phyloP scores from a whole-genome alignment of 2,797 vertebrate species.

The Apogon talboti region DNA sequence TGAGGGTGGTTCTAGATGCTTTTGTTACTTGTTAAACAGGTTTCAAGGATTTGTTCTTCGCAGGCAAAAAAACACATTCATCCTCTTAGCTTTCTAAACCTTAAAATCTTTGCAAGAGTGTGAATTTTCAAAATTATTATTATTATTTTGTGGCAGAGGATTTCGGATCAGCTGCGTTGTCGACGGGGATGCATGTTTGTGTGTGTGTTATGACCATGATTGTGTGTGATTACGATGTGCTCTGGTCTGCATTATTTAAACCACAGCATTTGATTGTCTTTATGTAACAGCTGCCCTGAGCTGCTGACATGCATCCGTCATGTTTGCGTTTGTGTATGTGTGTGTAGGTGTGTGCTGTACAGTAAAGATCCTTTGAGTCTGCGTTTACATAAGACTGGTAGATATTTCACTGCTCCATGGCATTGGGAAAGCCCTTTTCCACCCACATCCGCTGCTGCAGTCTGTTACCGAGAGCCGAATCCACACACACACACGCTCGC shows the following conservation, averaged over 20 bases:
- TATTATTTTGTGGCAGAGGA: neutral
- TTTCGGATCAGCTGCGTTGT: constrained; percentile 10
- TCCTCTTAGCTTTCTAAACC: too few relatives aligned
- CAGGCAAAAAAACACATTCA: too few relatives aligned
- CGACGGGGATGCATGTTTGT: neutral
- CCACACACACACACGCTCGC: constrained; percentile 43
- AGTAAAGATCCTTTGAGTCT: constrained; percentile 54
- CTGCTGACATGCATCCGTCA: constrained; percentile 43
- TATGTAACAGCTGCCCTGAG: constrained; percentile 60
- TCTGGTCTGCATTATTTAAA: constrained; percentile 53
- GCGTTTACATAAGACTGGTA: constrained; percentile 69
- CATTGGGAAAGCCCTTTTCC: constrained; percentile 82
- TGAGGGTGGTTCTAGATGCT: neutral
- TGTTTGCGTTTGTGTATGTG: constrained; percentile 30
- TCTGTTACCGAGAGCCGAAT: constrained; percentile 65
- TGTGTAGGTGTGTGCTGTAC: constrained; percentile 54
- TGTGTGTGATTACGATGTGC: constrained; percentile 9
- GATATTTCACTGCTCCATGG: constrained; percentile 58
- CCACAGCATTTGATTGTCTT: constrained; percentile 45
- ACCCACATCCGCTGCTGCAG: constrained; percentile 75
- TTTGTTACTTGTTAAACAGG: neutral
- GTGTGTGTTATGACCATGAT: constrained; percentile 8
- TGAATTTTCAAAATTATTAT: too few relatives aligned
- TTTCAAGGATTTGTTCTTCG: neutral
- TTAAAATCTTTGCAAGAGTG: too few relatives aligned